Evolutionary conservation across 2,797 vertebrate genomes (phyloP), one percentile per base, ranked within the genome.

Genomic region (Poecilia picta): DNA sequence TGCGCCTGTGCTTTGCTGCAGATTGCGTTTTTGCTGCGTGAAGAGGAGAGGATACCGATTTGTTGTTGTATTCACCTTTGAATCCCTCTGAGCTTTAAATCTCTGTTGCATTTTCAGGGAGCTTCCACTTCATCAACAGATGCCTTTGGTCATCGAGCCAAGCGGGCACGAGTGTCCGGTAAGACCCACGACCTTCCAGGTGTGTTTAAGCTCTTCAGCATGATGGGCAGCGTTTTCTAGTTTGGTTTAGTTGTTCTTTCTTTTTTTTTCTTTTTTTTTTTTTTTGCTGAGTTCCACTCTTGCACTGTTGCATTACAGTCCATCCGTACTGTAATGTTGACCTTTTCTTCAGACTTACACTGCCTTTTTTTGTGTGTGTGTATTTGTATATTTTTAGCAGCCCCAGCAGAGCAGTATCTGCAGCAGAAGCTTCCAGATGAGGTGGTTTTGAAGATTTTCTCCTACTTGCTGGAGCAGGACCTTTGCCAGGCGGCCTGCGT

Each of bases 401-500:
- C 98, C 83, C 98, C 98, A 93, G 98, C 98, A 92, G 98, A 99
- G 93, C 98, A 99, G 5, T 99, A 99, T 94, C 97, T 99, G 94
- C 98, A 99, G 93, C 98, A 99, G 94, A 99, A 99, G 93, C 94
- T 99, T 88, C 98, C 98, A 89, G 98, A 99, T 95, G 98, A 99
- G 95, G 98, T 99, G 31, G 98, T 99, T 94, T 94, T 99, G 90
- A 99, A 99, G 96, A 99, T 99, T 91, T 99, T 99, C 93, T 99
- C 98, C 77, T 99, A 99, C 92, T 94, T 99, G 89, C 94, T 99
- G 95, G 98, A 99, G 91, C 98, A 99, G 93, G 98, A 99, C 94
- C 97, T 99, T 80, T 99, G 98, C 93, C 97, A 98, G 95, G 98
- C 98, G 80, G 98, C 98, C 72, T 99, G 98, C 92, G 98, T 99